Conservation (phyloP, 2,113 vertebrate genomes). For the Callopanchax toddi region DNA sequence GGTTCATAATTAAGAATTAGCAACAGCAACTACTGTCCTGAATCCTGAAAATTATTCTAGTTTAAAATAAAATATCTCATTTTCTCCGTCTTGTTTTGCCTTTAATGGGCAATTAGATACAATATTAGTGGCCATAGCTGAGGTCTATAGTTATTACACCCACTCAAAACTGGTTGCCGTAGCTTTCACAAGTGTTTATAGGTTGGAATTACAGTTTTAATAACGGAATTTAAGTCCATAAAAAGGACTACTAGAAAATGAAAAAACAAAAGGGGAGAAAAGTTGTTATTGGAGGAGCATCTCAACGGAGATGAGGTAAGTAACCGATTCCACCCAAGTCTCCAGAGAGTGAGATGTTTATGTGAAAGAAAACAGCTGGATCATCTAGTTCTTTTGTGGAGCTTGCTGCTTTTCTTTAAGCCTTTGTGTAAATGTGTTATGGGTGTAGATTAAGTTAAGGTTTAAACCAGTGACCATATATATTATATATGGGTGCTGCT, state of each 20-base stretch:
- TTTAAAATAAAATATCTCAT: slow-evolving; percentile 38
- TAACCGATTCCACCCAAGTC: slow-evolving; percentile 27
- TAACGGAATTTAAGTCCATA: slow-evolving; percentile 60
- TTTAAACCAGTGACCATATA: no score
- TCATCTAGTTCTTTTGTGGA: slow-evolving; percentile 21
- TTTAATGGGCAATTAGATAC: slow-evolving; percentile 72
- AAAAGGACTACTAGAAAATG: slow-evolving; percentile 31
- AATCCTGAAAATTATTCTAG: slow-evolving; percentile 43
- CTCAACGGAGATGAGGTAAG: slow-evolving; percentile 42
- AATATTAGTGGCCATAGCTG: slow-evolving; percentile 23
- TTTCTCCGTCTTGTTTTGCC: slow-evolving; percentile 50
- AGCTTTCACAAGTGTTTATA: slow-evolving; percentile 57
- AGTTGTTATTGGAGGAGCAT: slow-evolving; percentile 44
- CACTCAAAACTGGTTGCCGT: slow-evolving; percentile 55
- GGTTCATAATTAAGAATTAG: slow-evolving; percentile 14
- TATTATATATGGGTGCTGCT: neutral
- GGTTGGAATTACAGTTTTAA: slow-evolving; percentile 65
- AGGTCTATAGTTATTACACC: slow-evolving; percentile 54
- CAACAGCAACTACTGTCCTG: slow-evolving; percentile 3
- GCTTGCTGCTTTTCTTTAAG: neutral
- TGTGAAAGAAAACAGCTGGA: slow-evolving; percentile 21
- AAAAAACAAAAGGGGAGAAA: slow-evolving; percentile 58
- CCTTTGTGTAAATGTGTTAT: neutral
- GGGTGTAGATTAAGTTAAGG: slow-evolving; percentile 17
- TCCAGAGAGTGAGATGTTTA: slow-evolving; percentile 39